A percentile compares a stretch with the other conserved stretches of the same genome.
phyloP scores from a whole-genome alignment of 1,140 invertebrate genomes.

The Frieseomelitta varia region DNA sequence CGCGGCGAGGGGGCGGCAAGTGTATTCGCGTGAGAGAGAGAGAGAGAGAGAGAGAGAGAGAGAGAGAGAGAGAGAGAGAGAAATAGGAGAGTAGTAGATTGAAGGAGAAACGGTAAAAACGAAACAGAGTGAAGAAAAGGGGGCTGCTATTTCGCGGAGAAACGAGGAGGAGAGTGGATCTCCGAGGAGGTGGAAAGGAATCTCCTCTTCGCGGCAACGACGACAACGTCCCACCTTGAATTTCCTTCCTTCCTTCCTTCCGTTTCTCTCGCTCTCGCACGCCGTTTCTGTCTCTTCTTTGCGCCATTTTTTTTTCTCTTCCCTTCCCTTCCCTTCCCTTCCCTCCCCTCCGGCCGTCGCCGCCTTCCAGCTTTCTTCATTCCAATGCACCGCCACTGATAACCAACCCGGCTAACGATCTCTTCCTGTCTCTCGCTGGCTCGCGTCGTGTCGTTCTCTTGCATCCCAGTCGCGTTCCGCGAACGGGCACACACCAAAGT shows the following conservation, averaged over 20 bases:
- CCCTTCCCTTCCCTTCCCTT: too few species aligned
- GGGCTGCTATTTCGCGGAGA: background rate
- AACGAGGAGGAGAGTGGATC: slow-evolving; percentile 4
- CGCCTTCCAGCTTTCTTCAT: slow-evolving; percentile 17
- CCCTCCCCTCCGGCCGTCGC: background rate
- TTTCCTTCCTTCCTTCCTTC: slow-evolving; percentile 42
- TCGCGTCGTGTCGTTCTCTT: background rate
- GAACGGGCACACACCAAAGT: slow-evolving; percentile 42
- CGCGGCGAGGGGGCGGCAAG: background rate
- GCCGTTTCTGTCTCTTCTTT: background rate
- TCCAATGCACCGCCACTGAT: slow-evolving; percentile 53
- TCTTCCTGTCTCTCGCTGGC: slow-evolving; percentile 26
- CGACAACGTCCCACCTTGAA: slow-evolving; percentile 53
- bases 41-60: background rate
- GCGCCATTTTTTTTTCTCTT: background rate
- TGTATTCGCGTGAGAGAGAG: background rate
- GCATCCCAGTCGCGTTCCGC: background rate
- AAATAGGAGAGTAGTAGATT: background rate
- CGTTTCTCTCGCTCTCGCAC: background rate
- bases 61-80: background rate
- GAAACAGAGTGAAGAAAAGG: background rate
- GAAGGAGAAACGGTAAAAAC: background rate
- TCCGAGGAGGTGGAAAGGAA: slow-evolving; percentile 15
- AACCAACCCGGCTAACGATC: slow-evolving; percentile 63
- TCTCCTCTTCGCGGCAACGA: slow-evolving; percentile 20